Base-by-base conservation (phyloP, 2,113 vertebrate species). In the Xiphophorus maculatus region DNA sequence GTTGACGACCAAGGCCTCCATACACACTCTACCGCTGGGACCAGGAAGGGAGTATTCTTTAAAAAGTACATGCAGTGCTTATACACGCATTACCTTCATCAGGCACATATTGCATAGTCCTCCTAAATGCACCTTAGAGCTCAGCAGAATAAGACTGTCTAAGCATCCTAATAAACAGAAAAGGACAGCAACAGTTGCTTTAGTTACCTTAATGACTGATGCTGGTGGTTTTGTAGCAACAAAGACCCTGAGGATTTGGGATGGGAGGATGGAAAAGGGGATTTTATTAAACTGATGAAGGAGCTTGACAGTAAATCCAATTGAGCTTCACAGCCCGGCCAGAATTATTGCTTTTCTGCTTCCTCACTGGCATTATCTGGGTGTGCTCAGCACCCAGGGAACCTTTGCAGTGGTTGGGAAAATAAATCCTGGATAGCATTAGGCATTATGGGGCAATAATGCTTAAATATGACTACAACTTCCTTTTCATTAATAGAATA, bases 201-300 rank as follows among this genome's bases (percentile, higher is more conserved):
- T 32, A 69, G 63, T 83, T 77, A 72, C 73, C 37, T 79, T 79
- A 70, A 76, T 80, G 77, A 81, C 40, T 71, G 60, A 67, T 78
- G 76, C 27, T 25, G 28, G 54, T 76, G 60, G 73, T 75, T 70
- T 86, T 84, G 76, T 77, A 81, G 54, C 74, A 74, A 81, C 76
- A 81, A 71, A 73, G 70, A 69, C 84, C 68, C 30, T 1, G 0
- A 54, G 84, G 80, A 68, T 72, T 77, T 58, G 8, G 17, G 74
- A 67, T 54, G 66, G 66, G 62, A 14, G 63, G 69, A 82, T 66
- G 51, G 73, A 79, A 69, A 65, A 60, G 70, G 54, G 69, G 77
- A 91, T 90, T 93, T 93, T 87, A 94, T 92, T 92, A 93, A 90
- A 89, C 85, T 86, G 86, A 92, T 92, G 87, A 88, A 88, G 84